Base-by-base conservation (phyloP, 2,888 invertebrate genomes). In the Zele albiditarsus region DNA sequence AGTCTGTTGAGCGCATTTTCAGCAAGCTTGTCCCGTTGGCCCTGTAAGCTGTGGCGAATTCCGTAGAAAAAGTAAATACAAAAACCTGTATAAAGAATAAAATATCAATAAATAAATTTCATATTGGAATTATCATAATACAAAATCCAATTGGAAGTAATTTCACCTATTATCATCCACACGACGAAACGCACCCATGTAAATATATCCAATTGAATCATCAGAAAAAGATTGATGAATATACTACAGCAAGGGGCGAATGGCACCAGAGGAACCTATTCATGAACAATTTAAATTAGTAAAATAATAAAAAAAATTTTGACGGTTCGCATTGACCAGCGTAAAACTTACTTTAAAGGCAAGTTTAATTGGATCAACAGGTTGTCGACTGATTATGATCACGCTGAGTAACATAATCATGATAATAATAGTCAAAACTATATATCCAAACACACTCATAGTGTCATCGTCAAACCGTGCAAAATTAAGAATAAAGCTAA, bases 181-280 rank as follows among this genome's bases (percentile, higher is more conserved):
- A 95, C 91, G 71, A 92, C 90, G 90, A 98, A 97, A 84, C 97
- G 91, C 75, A 97, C 92, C 98, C 98, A 98, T 2, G 98, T 98
- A 84, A 93, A 92, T 68, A 91, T 83, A 87, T 96, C 95, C 78
- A 98, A 90, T 90, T 97, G 95, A 83, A 96, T 92, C 97, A 98
- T 98, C 71, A 98, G 91, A 89, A 97, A 97, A 70, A 97, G 90
- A 90, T 98, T 98, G 84, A 96, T 94, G 79, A 96, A 92, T 60
- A 97, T 93, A 89, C 97, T 97, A 6, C 96, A 86, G 83, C 94
- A 94, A 3, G 98, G 97, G 78, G 98, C 91, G 62, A 95, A 88
- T 0, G 98, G 98, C 12, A 98, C 96, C 69, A 95, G 90, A 0
- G 97, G 97, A 31, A 97, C 95, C 95, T 95, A 83, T 77, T 38